Base-by-base conservation (phyloP, 2,888 invertebrate species). In the Andrena flavipes region DNA sequence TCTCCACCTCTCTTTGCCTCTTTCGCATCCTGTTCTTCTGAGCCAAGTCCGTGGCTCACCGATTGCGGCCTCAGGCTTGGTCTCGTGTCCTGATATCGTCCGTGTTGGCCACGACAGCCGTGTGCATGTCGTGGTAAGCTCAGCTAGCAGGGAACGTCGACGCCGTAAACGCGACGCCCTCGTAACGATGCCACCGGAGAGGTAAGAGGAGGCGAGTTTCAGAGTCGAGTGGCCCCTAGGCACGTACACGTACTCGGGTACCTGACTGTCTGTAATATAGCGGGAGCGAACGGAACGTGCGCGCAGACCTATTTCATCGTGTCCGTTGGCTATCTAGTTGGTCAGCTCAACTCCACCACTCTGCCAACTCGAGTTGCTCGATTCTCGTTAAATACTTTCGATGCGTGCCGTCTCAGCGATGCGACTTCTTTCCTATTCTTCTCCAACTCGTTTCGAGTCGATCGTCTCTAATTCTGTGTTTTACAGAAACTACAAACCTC, bases 161-260 rank as follows among this genome's bases (percentile, higher is more conserved):
- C 90, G 92, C 91, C 91, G 90, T 92, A 92, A 92, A 92, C 90
- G 92, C 91, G 92, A 91, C 92, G 92, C 91, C 92, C 92, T 91
- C 92, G 91, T 92, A 92, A 92, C 91, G 92, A 92, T 90, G 92
- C 91, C 91, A 91, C 92, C 92, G 88, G 92, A 91, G 92, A 92
- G 90, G 87, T 88, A 88, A 87, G 87, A 76, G 76, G 81, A 77
- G 72, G 72, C 76, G 56, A 81, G 83, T 73, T 84, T 85, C 84
- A 65, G 64, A 76, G 26, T 73, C 35, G 68, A 70, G 80, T 72
- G 51, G 73, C 70, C 76, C 56, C 69, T 59, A 69, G 71, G 73
- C 76, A 67, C 76, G 59, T 69, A 54, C 76, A 35, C 64, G 60
- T 75, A 60, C 69, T 64, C 63, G 23, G 72, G 62, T 84, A 42